Conservation (phyloP, 2,888 invertebrate genomes). For the Perizoma flavofasciatum region DNA sequence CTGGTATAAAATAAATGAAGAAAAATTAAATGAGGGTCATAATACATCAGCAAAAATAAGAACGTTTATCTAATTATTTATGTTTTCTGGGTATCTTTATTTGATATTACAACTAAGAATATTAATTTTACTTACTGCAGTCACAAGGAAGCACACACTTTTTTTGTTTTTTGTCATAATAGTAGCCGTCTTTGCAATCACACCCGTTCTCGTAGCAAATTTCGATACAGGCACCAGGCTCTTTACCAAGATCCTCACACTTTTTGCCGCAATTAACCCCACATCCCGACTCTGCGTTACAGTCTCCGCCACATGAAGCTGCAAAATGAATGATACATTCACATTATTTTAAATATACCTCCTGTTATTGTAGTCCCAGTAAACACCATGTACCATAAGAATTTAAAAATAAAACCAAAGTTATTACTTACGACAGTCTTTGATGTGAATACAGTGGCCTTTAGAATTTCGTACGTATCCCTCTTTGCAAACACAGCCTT, state of each 20-base stretch:
- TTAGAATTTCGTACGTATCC: constrained; percentile 30
- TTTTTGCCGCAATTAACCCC: too few relatives aligned
- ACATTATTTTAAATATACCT: too few relatives aligned
- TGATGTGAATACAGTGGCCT: constrained; percentile 29
- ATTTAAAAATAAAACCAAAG: too few relatives aligned
- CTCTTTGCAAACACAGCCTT: constrained; percentile 38
- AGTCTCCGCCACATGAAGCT: constrained; percentile 32
- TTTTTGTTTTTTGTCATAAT: constrained; percentile 23
- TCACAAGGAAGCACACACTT: constrained; percentile 33
- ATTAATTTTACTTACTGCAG: constrained; percentile 43
- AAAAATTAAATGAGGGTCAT: too few relatives aligned
- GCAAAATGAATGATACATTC: constrained; percentile 1
- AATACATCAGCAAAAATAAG: too few relatives aligned
- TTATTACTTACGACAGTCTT: constrained; percentile 23
- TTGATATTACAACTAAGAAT: too few relatives aligned
- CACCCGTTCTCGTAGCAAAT: constrained; percentile 30
- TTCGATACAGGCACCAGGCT: neutral
- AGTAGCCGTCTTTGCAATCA: constrained; percentile 36
- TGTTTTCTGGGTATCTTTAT: too few relatives aligned
- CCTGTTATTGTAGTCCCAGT: too few relatives aligned
- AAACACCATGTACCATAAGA: too few relatives aligned
- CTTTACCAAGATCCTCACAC: neutral
- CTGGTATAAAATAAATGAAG: too few relatives aligned
- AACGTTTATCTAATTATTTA: too few relatives aligned
- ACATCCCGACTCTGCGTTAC: constrained; percentile 26